A percentile compares a stretch with the other conserved stretches of the same genome.
These are phyloP conservation scores for Morone chrysops DNA, from an alignment of 2,113 vertebrate genomes.

Conservation along the genomic window DNA sequence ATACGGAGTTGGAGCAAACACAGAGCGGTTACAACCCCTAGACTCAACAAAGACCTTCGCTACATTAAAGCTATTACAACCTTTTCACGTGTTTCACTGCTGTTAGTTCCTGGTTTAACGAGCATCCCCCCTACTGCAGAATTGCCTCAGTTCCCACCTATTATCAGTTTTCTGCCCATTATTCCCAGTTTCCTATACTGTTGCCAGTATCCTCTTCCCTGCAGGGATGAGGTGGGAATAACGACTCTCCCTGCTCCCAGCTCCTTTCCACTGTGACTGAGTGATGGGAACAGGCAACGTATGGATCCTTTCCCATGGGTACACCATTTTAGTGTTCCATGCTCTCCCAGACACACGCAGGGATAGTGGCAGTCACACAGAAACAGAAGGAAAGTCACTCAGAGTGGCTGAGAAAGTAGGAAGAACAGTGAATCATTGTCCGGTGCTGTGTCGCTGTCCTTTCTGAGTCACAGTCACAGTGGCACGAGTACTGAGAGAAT, in stretches of 20 bases:
- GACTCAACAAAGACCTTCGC: not conserved
- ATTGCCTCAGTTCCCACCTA: conserved; percentile 38
- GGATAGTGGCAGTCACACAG: not conserved
- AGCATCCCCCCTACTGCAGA: not conserved
- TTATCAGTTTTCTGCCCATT: conserved; percentile 34
- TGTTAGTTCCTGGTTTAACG: not conserved
- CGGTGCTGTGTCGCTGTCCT: not conserved
- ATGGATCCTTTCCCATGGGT: conserved; percentile 13
- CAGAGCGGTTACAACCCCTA: not conserved
- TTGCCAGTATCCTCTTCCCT: conserved; percentile 44
- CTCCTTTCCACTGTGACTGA: conserved; percentile 8
- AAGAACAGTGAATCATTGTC: not conserved
- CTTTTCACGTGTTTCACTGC: not conserved
- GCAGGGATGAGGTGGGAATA: conserved; percentile 57
- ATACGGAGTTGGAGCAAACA: no score
- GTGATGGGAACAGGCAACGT: conserved; percentile 29
- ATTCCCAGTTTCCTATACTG: conserved; percentile 49
- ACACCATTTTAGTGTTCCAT: not conserved
- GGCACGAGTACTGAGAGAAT: not conserved
- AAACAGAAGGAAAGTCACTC: not conserved
- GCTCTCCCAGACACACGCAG: conserved; percentile 6
- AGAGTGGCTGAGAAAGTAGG: not conserved
- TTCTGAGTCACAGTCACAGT: not conserved
- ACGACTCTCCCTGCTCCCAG: conserved; percentile 31
- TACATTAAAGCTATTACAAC: not conserved